These are phyloP conservation scores for Rhaphigaster nebulosa DNA, from an alignment of 2,888 invertebrate genomes.

Conservation along the genomic window DNA sequence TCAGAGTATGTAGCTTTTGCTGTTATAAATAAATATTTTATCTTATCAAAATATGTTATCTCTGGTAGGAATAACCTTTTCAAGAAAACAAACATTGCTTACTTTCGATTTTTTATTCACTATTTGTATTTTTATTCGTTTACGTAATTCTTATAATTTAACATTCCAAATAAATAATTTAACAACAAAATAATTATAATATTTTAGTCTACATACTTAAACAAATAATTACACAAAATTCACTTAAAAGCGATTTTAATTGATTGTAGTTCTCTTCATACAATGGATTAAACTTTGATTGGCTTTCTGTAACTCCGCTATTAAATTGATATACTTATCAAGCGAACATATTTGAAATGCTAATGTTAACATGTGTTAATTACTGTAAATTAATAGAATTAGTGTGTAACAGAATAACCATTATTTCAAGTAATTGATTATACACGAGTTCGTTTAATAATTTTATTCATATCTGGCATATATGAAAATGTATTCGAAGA, in stretches of 20 bases:
- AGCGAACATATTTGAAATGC: background rate
- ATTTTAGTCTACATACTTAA: no score
- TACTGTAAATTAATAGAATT: background rate
- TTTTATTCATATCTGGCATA: background rate
- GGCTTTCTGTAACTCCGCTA: background rate
- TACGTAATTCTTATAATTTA: no score
- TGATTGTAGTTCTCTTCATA: no score
- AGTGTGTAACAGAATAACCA: background rate
- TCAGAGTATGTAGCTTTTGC: background rate
- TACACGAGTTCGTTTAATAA: background rate
- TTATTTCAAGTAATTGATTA: background rate
- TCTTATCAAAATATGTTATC: slow-evolving; percentile 6
- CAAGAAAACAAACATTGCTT: no score
- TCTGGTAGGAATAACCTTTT: background rate
- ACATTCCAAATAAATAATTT: no score
- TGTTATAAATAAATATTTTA: background rate
- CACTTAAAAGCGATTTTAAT: no score
- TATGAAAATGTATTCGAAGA: background rate
- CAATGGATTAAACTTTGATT: no score
- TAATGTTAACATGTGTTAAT: background rate
- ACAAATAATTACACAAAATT: no score
- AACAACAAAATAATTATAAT: no score
- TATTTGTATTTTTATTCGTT: background rate
- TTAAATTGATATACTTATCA: background rate
- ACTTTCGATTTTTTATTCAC: no score